Conservation (phyloP, 2,797 vertebrate genomes). For the Chrosomus eos region DNA sequence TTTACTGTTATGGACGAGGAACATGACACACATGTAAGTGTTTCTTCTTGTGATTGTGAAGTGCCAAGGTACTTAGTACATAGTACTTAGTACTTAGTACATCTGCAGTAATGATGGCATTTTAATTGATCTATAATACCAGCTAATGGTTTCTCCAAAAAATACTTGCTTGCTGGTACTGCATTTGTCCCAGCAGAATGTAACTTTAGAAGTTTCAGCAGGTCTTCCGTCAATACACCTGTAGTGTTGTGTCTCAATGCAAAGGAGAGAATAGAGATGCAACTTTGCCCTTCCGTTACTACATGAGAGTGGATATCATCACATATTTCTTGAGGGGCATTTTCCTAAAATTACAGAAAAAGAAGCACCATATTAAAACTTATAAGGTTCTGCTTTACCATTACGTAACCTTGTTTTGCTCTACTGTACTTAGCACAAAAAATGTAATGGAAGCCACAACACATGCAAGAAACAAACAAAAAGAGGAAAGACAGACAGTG, state of each 20-base stretch:
- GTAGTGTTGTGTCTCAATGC: slow-evolving; percentile 35
- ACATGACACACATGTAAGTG: no score
- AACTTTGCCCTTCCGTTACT: slow-evolving; percentile 46
- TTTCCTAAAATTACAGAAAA: neutral
- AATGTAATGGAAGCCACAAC: no score
- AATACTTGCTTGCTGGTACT: slow-evolving; percentile 37
- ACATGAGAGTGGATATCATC: slow-evolving; percentile 18
- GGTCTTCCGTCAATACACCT: slow-evolving; percentile 38
- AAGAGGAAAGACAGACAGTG: neutral
- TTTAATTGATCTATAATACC: slow-evolving; percentile 21
- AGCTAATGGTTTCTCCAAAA: slow-evolving; percentile 37
- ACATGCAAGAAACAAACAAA: no score
- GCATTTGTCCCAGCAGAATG: neutral
- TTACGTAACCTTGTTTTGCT: no score
- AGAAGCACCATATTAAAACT: no score
- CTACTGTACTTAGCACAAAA: no score
- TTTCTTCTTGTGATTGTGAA: no score
- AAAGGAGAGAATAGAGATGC: slow-evolving; percentile 41
- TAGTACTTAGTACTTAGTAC: no score
- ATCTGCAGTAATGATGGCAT: neutral
- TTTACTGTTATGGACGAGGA: no score
- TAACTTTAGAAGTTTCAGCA: slow-evolving; percentile 39
- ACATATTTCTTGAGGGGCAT: no score
- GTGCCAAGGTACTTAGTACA: no score
- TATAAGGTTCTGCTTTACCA: no score